phyloP scores from a whole-genome alignment of 2,888 invertebrate species.

The Chrysolina oricalcia region DNA sequence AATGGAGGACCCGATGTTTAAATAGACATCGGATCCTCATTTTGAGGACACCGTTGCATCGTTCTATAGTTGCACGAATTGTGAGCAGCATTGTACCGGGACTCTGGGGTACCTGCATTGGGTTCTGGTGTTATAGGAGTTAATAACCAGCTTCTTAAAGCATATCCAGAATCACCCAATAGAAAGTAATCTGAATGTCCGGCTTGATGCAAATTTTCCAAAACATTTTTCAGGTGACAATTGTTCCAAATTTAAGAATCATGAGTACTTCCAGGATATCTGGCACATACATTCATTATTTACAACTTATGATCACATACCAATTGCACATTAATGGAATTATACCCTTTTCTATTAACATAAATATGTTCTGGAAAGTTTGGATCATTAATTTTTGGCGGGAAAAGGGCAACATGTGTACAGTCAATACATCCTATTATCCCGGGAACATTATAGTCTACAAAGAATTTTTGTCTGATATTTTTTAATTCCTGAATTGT shows the following conservation, averaged over 20 bases:
- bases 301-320: neutral
- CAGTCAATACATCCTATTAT: slow-evolving; percentile 59
- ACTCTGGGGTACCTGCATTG: slow-evolving; percentile 26
- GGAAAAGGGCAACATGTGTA: slow-evolving; percentile 59
- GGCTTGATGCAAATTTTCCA: slow-evolving; percentile 17
- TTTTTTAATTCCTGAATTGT: too few species aligned
- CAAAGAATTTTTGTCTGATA: slow-evolving; percentile 18
- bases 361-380: slow-evolving; percentile 55
- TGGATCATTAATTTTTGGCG: slow-evolving; percentile 50
- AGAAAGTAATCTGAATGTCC: too few species aligned
- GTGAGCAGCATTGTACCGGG: slow-evolving; percentile 29
- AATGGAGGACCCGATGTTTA: too few species aligned
- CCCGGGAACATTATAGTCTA: neutral
- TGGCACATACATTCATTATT: too few species aligned
- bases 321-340: slow-evolving; percentile 27
- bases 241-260: slow-evolving; percentile 40
- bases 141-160: slow-evolving; percentile 37
- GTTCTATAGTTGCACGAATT: slow-evolving; percentile 37
- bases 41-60: slow-evolving; percentile 47
- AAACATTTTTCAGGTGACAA: slow-evolving; percentile 6
- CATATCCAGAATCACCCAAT: slow-evolving; percentile 33
- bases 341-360: too few species aligned
- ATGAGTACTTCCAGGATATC: slow-evolving; percentile 10
- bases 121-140: slow-evolving; percentile 32
- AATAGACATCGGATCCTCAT: slow-evolving; percentile 44